Evolutionary conservation across 2,888 invertebrate genomes (phyloP).

Genomic region (Scaptomyza caliginosa): DNA sequence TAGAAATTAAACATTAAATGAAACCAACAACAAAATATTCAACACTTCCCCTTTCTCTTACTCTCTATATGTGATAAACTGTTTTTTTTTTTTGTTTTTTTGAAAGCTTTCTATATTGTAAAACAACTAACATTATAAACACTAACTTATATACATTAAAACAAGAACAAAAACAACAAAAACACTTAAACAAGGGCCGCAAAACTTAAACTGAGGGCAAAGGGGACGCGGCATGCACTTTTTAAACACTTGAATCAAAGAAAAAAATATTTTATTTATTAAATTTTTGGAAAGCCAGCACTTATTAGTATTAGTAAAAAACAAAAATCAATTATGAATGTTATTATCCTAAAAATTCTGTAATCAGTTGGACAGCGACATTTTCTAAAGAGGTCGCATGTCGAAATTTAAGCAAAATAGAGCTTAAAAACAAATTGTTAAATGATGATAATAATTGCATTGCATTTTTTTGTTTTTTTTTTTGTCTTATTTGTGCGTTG

Average conservation of each 20-base stretch:
- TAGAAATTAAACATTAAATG: constrained; percentile 24
- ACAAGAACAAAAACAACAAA: constrained; percentile 22
- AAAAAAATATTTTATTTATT: constrained; percentile 42
- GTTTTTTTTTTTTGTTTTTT: constrained; percentile 80
- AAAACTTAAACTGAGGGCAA: constrained; percentile 23
- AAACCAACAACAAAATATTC: constrained; percentile 62
- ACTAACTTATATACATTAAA: constrained; percentile 10
- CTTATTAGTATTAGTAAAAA: constrained; percentile 47
- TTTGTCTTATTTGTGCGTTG: constrained; percentile 65
- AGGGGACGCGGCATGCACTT: constrained; percentile 55
- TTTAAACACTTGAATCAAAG: constrained; percentile 37
- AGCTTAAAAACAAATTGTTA: constrained; percentile 75
- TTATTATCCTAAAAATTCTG: constrained; percentile 6
- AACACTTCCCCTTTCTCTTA: constrained; percentile 81
- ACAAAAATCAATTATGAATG: constrained; percentile 12
- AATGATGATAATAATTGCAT: constrained; percentile 75
- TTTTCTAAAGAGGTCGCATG: constrained; percentile 19
- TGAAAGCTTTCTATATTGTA: constrained; percentile 71
- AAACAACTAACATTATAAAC: constrained; percentile 22
- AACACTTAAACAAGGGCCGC: constrained; percentile 41
- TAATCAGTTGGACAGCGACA: constrained; percentile 27
- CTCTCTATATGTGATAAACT: constrained; percentile 78
- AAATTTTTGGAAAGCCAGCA: constrained; percentile 40
- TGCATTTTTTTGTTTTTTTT: constrained; percentile 55
- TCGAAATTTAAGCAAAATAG: constrained; percentile 48